phyloP scores from a whole-genome alignment of 2,797 vertebrate genomes.

The Sphenodon punctatus region DNA sequence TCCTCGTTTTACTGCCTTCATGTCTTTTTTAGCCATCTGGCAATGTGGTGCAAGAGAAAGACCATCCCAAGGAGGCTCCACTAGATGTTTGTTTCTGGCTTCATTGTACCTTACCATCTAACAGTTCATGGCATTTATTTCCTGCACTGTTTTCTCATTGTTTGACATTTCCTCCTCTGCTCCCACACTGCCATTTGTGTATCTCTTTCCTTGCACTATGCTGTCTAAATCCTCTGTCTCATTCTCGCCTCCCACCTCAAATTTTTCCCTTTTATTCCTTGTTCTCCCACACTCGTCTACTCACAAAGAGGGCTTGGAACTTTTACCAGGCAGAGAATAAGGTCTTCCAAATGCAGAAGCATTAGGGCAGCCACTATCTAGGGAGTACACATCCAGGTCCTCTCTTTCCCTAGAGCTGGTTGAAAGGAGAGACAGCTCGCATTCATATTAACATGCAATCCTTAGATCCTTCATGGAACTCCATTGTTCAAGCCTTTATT shows the following conservation, averaged over 20 bases:
- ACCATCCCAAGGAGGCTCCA: neutral
- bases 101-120: neutral
- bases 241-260: neutral
- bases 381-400: neutral
- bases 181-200: neutral
- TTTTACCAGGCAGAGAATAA: no score
- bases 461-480: no score
- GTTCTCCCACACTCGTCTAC: neutral
- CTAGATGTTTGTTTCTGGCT: neutral
- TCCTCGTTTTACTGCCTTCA: no score
- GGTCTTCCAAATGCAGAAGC: no score
- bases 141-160: neutral
- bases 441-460: neutral
- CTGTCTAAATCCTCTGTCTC: neutral
- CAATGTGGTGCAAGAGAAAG: neutral
- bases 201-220: neutral
- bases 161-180: neutral
- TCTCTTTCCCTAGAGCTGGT: neutral
- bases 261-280: neutral
- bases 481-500: no score
- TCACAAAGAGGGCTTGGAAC: slow-evolving; percentile 4
- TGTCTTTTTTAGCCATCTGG: neutral
- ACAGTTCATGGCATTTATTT: neutral
- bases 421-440: neutral
- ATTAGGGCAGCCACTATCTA: no score